Evolutionary conservation across 1,140 invertebrate genomes (phyloP).

Genomic region (Tigriopus japonicus): DNA sequence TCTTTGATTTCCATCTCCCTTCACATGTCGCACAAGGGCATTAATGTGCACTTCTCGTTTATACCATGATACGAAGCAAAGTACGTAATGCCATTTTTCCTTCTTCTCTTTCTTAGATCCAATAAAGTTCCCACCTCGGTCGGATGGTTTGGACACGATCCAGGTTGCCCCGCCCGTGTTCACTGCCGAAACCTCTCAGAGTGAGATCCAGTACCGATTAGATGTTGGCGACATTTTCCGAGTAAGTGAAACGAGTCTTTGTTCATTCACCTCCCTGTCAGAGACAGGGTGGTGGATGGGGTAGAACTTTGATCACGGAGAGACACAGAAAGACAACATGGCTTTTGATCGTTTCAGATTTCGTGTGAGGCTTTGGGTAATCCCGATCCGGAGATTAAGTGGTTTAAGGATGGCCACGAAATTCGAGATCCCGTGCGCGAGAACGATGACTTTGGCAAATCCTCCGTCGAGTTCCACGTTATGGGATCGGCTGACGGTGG

Average conservation of each 20-base stretch:
- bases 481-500: constrained; percentile 48
- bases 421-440: not conserved
- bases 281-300: too few species aligned
- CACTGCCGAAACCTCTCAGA: constrained; percentile 1
- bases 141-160: constrained; percentile 2
- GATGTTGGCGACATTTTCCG: constrained; percentile 3
- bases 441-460: not conserved
- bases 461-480: not conserved
- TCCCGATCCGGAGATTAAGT: constrained; percentile 17
- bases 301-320: too few species aligned
- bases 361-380: constrained; percentile 16
- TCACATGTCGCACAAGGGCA: too few species aligned
- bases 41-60: too few species aligned
- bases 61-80: too few species aligned
- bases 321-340: too few species aligned
- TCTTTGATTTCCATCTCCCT: too few species aligned
- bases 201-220: not conserved
- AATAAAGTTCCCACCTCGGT: not conserved
- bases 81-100: too few species aligned
- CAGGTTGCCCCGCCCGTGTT: constrained; percentile 11
- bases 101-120: too few species aligned
- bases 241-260: too few species aligned
- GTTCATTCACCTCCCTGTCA: too few species aligned
- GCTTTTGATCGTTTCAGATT: constrained; percentile 10
- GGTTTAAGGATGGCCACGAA: constrained; percentile 16